Evolutionary conservation across 2,113 vertebrate genomes (phyloP).

Genomic region (Myiozetetes cayanensis): DNA sequence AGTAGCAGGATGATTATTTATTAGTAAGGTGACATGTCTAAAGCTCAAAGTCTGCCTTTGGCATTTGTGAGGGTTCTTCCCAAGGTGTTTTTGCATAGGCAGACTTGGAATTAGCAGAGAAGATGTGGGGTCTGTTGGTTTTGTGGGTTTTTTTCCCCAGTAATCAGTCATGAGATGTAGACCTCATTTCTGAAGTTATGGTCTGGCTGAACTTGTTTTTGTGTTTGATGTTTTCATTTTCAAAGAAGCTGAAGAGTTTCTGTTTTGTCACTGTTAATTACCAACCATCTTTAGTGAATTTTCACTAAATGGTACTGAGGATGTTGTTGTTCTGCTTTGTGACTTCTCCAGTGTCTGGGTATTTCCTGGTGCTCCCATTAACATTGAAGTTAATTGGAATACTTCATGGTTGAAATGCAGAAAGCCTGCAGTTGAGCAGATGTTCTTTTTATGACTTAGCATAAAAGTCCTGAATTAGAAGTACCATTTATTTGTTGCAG

Average conservation of each 20-base stretch:
- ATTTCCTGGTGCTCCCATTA: not conserved
- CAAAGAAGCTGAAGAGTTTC: not conserved
- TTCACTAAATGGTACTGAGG: not conserved
- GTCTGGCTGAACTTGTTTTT: not conserved
- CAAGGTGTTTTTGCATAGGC: not conserved
- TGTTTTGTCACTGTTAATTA: not conserved
- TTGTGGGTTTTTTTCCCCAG: not conserved
- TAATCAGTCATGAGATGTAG: not conserved
- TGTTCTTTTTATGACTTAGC: not conserved
- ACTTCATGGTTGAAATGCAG: not conserved
- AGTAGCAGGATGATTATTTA: not conserved
- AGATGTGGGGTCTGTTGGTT: not conserved
- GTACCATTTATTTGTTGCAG: not conserved
- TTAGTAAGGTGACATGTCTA: not conserved
- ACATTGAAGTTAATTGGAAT: not conserved
- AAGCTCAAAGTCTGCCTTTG: not conserved
- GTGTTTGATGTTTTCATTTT: not conserved
- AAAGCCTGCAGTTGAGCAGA: not conserved
- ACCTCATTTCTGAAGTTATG: not conserved
- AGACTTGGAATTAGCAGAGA: not conserved
- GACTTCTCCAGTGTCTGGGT: not conserved
- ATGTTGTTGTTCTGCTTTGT: not conserved
- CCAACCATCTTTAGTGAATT: not conserved
- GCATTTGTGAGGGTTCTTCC: not conserved
- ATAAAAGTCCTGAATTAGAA: not conserved